Base-by-base conservation (phyloP, 2,888 invertebrate species). In the Lycophotia porphyrea region DNA sequence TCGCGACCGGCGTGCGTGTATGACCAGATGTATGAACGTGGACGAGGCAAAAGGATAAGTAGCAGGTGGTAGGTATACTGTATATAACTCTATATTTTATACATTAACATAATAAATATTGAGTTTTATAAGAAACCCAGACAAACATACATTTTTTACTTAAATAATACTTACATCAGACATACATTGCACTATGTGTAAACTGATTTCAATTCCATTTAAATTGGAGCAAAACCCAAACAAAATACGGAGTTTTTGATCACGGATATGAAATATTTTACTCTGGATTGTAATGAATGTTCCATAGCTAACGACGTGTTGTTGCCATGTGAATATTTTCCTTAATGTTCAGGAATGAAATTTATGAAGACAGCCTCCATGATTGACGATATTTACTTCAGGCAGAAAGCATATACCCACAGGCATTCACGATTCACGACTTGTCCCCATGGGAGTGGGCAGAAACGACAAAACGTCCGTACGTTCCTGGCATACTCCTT, bases 151-250 rank as follows among this genome's bases (percentile, higher is more conserved):
- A 34, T 34, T 34, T 34, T 34, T n/a, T n/a, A n/a, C n/a, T n/a
- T n/a, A n/a, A n/a, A n/a, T n/a, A n/a, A n/a, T n/a, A n/a, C n/a
- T n/a, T n/a, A n/a, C n/a, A n/a, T n/a, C n/a, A n/a, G n/a, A n/a
- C n/a, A n/a, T n/a, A n/a, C n/a, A n/a, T n/a, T n/a, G n/a, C n/a
- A n/a, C n/a, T n/a, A n/a, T n/a, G n/a, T n/a, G n/a, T n/a, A 34
- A 34, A 4, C 34, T 34, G 5, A 34, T 34, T 34, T 34, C 34
- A 42, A 11, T 42, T 42, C 7, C 11, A 42, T 42, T 42, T 9
- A 11, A 44, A 74, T 63, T 67, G 42, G 55, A 58, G 39, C 21
- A n/a, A 42, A 52, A 63, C 24, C 44, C 71, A 52, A 64, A 67
- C 44, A 75, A 52, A 52, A 67, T 68, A 44, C 39, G 31, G 31